These are phyloP conservation scores for Epinephelus moara DNA, from an alignment of 2,113 vertebrate species.

Conservation along the genomic window DNA sequence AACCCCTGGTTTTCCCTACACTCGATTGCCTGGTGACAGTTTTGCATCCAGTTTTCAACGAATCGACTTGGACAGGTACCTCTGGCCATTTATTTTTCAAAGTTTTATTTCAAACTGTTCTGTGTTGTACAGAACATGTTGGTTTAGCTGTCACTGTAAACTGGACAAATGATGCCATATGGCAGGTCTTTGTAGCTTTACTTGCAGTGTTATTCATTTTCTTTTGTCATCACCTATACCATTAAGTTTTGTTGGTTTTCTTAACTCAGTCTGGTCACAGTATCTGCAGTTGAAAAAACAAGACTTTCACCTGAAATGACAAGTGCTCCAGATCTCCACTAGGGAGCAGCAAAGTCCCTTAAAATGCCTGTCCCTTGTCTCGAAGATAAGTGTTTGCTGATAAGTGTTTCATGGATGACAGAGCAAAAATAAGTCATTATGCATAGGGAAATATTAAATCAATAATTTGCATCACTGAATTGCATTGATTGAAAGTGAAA, in stretches of 20 bases:
- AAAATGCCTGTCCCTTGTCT: not conserved
- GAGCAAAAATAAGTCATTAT: not conserved
- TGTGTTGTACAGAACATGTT: not conserved
- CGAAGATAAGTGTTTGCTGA: not conserved
- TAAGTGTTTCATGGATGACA: not conserved
- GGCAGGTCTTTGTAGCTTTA: not conserved
- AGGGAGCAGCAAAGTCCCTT: slow-evolving; percentile 78
- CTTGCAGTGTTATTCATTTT: not conserved
- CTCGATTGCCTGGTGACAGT: slow-evolving; percentile 84
- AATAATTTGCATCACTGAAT: not conserved
- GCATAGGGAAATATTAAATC: not conserved
- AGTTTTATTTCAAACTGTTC: not conserved
- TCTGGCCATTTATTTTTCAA: not conserved
- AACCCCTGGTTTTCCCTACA: slow-evolving; percentile 77
- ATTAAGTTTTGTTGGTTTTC: not conserved
- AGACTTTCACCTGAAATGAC: not conserved
- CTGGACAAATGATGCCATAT: not conserved
- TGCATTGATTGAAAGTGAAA: not conserved
- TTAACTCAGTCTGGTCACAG: not conserved
- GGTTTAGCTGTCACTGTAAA: not conserved
- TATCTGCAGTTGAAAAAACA: slow-evolving; percentile 2
- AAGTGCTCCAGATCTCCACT: slow-evolving; percentile 59
- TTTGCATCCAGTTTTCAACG: slow-evolving; percentile 86
- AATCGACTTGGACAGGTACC: slow-evolving; percentile 91
- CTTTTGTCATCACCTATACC: not conserved